Base-by-base conservation (phyloP, 2,888 invertebrate genomes). In the Mallateleia sp. region DNA sequence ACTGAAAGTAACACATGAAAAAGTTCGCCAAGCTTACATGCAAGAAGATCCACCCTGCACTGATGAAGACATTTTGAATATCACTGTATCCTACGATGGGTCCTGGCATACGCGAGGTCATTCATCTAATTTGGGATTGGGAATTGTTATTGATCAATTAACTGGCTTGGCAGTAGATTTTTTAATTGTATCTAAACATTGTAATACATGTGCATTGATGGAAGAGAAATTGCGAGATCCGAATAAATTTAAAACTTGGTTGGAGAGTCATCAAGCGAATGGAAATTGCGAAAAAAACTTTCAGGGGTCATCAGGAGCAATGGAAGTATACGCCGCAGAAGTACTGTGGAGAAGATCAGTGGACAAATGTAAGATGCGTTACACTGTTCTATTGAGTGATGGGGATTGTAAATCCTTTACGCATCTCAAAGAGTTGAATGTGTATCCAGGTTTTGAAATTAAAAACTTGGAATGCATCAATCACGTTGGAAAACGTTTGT, bases 1-100 rank as follows among this genome's bases (percentile, higher is more conserved):
- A n/a, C n/a, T n/a, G n/a, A n/a, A n/a, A n/a, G n/a, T n/a, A n/a
- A 42, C 45, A 64, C 64, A 15, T 9, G 64, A 64, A 45, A 64
- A 45, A 11, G 64, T 64, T 45, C 45, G 64, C n/a, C 64, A 64
- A 64, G 25, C n/a, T n/a, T 42, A 45, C 64, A 64, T 64, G 15
- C 25, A n/a, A 25, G 45, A 24, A n/a, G 22, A 64, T 64, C 25
- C 45, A 18, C 45, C 45, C 45, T 25, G 25, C 45, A 64, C 24
- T n/a, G n/a, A n/a, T n/a, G n/a, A n/a, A n/a, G 64, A 64, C 7
- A 25, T 64, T 64, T 15, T 42, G 8, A 45, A 64, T 25, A 11
- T 64, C 25, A 45, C 45, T 18, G 58, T 60, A 34, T 60, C 60
- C 18, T 60, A 28, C 22, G 60, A 60, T n/a, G 60, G 60, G 9